A percentile compares a stretch with the other conserved stretches of the same genome.
Evolutionary conservation across 1,140 invertebrate genomes (phyloP).

Genomic region (Procambarus clarkii): DNA sequence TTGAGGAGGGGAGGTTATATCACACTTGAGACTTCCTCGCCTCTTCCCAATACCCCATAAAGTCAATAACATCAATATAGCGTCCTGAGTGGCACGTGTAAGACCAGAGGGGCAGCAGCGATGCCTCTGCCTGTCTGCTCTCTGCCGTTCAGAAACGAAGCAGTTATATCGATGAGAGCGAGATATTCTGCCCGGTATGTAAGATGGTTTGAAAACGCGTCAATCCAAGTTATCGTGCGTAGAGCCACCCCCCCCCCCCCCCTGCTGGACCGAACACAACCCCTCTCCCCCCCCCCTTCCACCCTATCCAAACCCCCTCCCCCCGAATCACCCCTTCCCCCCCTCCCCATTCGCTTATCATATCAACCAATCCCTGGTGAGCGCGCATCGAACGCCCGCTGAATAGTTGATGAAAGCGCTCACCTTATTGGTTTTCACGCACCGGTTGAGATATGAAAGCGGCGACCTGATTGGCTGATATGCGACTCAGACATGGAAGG

Average conservation of each 20-base stretch:
- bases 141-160: background rate
- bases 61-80: slow-evolving; percentile 32
- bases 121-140: slow-evolving; percentile 9
- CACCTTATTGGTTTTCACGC: slow-evolving; percentile 61
- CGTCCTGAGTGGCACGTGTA: slow-evolving; percentile 3
- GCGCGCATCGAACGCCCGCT: slow-evolving; percentile 52
- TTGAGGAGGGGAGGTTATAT: background rate
- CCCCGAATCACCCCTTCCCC: background rate
- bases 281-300: background rate
- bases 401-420: slow-evolving; percentile 63
- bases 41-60: background rate
- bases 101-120: background rate
- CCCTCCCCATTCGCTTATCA: slow-evolving; percentile 43
- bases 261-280: background rate
- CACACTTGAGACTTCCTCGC: background rate
- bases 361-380: slow-evolving; percentile 51
- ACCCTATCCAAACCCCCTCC: background rate
- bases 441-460: slow-evolving; percentile 40
- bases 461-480: slow-evolving; percentile 60
- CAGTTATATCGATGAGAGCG: too few species aligned
- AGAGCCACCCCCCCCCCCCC: background rate
- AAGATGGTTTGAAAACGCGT: slow-evolving; percentile 26
- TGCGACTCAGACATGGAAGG: slow-evolving; percentile 33
- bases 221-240: slow-evolving; percentile 35
- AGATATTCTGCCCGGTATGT: background rate